Conservation (phyloP, 92 coral and sea anemone species). For the Palythoa grandiflora region DNA sequence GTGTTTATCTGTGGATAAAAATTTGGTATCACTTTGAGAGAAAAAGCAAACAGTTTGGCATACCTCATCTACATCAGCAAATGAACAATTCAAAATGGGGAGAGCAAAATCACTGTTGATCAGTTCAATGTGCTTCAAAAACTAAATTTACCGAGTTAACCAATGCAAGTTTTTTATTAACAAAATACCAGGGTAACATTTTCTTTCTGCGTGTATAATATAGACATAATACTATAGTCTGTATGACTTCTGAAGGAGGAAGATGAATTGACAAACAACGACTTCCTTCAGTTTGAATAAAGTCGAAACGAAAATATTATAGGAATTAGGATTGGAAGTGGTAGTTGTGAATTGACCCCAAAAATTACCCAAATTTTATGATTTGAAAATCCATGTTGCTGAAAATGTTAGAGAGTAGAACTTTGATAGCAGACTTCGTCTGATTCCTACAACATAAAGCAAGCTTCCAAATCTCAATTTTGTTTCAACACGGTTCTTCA, state of each 20-base stretch:
- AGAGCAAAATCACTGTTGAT: background rate
- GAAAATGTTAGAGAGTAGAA: no score
- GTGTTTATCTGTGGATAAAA: slow-evolving; percentile 8
- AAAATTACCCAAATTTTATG: no score
- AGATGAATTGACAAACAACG: background rate
- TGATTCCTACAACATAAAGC: no score
- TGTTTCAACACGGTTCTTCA: background rate
- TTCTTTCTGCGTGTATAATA: background rate
- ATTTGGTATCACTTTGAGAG: background rate
- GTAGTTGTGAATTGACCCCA: background rate
- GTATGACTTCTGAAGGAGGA: background rate
- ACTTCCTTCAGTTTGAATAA: background rate
- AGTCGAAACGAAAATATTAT: no score
- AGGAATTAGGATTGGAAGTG: background rate
- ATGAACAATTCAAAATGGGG: background rate
- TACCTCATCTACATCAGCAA: slow-evolving; percentile 1
- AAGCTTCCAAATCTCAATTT: no score
- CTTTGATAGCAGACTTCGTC: no score
- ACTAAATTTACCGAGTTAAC: background rate
- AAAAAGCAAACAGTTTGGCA: background rate
- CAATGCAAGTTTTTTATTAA: background rate
- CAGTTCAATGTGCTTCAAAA: background rate
- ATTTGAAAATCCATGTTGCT: no score
- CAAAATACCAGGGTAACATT: background rate
- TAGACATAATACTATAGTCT: background rate